These are phyloP conservation scores for Teinopalpus imperialis DNA, from an alignment of 2,888 invertebrate genomes.

Conservation along the genomic window DNA sequence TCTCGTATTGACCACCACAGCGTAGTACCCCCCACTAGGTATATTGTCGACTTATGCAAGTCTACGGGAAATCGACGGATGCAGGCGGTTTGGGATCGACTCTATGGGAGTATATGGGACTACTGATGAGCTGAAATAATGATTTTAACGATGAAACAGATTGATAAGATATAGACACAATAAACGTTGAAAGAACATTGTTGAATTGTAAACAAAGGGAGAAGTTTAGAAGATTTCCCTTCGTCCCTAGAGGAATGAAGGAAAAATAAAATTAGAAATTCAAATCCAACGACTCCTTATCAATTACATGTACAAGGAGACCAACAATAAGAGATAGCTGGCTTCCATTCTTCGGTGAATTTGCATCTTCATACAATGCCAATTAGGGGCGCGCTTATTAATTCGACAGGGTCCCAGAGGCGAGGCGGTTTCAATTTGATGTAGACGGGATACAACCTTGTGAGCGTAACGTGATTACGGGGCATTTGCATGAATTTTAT, in stretches of 20 bases:
- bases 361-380: constrained; percentile 77
- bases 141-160: too few relatives aligned
- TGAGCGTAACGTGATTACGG: constrained; percentile 55
- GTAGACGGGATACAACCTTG: constrained; percentile 53
- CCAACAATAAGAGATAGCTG: constrained; percentile 58
- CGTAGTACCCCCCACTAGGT: too few relatives aligned
- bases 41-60: too few relatives aligned
- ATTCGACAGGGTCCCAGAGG: constrained; percentile 53
- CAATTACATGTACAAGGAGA: constrained; percentile 73
- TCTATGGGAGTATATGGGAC: too few relatives aligned
- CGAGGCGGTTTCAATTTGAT: constrained; percentile 54
- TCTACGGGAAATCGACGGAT: too few relatives aligned
- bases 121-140: too few relatives aligned
- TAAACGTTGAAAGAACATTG: neutral
- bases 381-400: constrained; percentile 65
- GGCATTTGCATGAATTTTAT: constrained; percentile 69
- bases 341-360: constrained; percentile 59
- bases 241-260: constrained; percentile 44
- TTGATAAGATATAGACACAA: neutral
- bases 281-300: constrained; percentile 72
- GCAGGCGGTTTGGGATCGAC: too few relatives aligned
- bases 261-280: constrained; percentile 67
- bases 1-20: too few relatives aligned
- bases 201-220: constrained; percentile 23
- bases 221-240: constrained; percentile 19